Base-by-base conservation (phyloP, 1,140 invertebrate genomes). In the Bombus breviceps region DNA sequence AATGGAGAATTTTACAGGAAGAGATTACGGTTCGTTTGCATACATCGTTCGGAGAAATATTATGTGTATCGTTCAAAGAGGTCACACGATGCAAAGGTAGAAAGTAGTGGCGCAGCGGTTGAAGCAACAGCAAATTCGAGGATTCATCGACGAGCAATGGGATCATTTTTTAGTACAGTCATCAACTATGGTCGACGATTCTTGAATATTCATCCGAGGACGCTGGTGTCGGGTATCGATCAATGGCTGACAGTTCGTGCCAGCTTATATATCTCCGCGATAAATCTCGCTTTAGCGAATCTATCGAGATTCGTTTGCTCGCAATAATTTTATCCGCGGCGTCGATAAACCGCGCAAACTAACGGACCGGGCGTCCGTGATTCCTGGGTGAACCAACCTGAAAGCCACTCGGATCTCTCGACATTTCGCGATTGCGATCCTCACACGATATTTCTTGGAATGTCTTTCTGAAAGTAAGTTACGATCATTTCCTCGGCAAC, bases 251-350 rank as follows among this genome's bases (percentile, higher is more conserved):
- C 77, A 79, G 62, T 47, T 79, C 32, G 13, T 5, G 34, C 37
- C 41, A 5, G 77, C 41, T 79, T 53, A 79, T 79, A 79, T 69
- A 79, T 79, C 64, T 47, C 41, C 62, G 62, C 77, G 64, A 79
- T 79, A 79, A 79, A 79, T 79, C 77, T 80, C 41, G 62, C 64
- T 37, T 28, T 53, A 12, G 77, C 77, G 64, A 80, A 53, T 80
- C 64, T 68, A 80, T 80, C 77, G 77, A 41, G 77, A 69, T 69
- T 79, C 77, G 77, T 69, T 79, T 79, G 77, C 62, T 47, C 41
- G 43, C 77, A 79, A 79, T 79, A 32, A 79, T 79, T 79, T 79
- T 47, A 79, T 69, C 34, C 77, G 13, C 76, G n/a, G 22, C 62
- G 32, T 39, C 62, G 66, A 32, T 43, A 66, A 66, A 79, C 76